These are phyloP conservation scores for Busseola fusca DNA, from an alignment of 2,888 invertebrate species.

Conservation along the genomic window DNA sequence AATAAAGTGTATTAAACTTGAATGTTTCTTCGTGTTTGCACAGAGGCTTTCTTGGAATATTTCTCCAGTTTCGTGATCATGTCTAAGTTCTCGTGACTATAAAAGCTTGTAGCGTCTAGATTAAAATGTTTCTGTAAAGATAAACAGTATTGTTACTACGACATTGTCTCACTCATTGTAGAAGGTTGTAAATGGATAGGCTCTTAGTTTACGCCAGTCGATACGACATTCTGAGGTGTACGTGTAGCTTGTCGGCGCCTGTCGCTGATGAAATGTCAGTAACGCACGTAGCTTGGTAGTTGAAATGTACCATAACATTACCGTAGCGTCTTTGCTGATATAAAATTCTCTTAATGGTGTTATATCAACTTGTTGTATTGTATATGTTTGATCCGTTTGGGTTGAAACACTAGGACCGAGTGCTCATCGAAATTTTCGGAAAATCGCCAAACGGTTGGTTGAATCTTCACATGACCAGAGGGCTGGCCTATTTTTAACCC, in stretches of 20 bases:
- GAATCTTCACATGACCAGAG: too few relatives aligned
- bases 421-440: too few relatives aligned
- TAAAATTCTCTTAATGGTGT: neutral
- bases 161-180: conserved; percentile 42
- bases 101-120: conserved; percentile 54
- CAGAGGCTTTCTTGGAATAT: conserved; percentile 46
- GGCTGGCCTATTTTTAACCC: too few relatives aligned
- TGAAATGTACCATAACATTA: conserved; percentile 18
- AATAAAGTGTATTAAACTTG: conserved; percentile 42
- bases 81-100: conserved; percentile 53
- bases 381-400: too few relatives aligned
- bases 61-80: conserved; percentile 55
- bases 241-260: conserved; percentile 8
- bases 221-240: conserved; percentile 23
- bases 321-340: neutral
- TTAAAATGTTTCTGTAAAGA: conserved; percentile 54
- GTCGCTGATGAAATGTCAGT: neutral
- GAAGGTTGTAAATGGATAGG: conserved; percentile 23
- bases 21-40: conserved; percentile 42
- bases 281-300: neutral
- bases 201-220: conserved; percentile 3
- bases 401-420: too few relatives aligned
- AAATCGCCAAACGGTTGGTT: too few relatives aligned
- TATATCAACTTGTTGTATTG: conserved; percentile 2
- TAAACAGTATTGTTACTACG: conserved; percentile 53